Evolutionary conservation across 2,888 invertebrate species (phyloP), one percentile per base, ranked within the genome.

Genomic region (Petrolisthes cinctipes): DNA sequence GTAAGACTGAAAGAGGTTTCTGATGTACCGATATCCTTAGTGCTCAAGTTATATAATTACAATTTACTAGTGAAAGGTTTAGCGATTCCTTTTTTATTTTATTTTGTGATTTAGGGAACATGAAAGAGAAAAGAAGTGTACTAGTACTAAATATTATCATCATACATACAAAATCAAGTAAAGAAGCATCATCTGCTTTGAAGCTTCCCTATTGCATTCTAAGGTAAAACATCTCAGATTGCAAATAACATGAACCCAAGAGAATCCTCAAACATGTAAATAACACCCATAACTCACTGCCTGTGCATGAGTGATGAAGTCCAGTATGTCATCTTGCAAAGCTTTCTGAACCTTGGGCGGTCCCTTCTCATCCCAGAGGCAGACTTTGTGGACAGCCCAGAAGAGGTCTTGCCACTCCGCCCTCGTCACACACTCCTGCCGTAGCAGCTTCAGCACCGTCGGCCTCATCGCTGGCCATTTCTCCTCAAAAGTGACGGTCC

Each of bases 371-470:
- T 99, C 98, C 99, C 99, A 99, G 88, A 99, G 94, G 93, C 98
- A 98, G 17, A 99, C 98, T 89, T 96, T 95, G 94, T 99, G 99
- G 20, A 99, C 98, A 86, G 97, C 96, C 93, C 97, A 98, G 93
- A 99, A 99, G 81, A 99, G 94, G 93, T 98, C 97, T 93, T 99
- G 99, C 99, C 99, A 99, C 94, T 99, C 99, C 89, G 94, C 94
- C 92, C 97, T 96, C 17, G 97, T 96, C 0, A 99, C 99, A 7
- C 97, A 94, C 93, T 99, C 97, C 93, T 99, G 99, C 92, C 97
- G 96, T 82, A 99, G 94, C 90, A 99, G 94, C 93, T 98, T 98
- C 91, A 98, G 94, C 87, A 99, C 98, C 92, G 97, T 97, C 14
- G 97, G 97, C 91, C 97, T 95, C 96, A 99, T 98, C 91, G 95